These are phyloP conservation scores for Xylophagus ater DNA, from an alignment of 2,888 invertebrate species.

Conservation along the genomic window DNA sequence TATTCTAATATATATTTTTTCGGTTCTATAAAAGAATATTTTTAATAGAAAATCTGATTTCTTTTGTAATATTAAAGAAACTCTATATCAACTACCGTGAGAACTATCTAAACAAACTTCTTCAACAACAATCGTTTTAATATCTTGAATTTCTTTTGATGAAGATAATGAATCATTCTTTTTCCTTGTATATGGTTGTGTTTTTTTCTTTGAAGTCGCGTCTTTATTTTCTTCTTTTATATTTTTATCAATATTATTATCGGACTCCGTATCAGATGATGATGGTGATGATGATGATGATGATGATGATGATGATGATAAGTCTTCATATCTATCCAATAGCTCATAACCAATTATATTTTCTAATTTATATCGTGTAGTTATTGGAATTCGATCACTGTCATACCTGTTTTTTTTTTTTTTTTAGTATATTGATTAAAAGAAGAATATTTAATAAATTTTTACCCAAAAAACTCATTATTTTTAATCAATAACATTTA, in stretches of 20 bases:
- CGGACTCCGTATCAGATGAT: not conserved
- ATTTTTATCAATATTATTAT: not conserved
- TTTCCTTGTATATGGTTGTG: not conserved
- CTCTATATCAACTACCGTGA: constrained; percentile 2
- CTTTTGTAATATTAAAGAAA: too few species aligned
- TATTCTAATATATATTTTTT: constrained; percentile 9
- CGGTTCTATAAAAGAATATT: constrained; percentile 1
- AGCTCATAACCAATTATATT: constrained; percentile 21
- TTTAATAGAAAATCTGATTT: too few species aligned
- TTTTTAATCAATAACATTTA: too few species aligned
- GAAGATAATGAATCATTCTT: not conserved
- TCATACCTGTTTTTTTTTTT: constrained; percentile 26
- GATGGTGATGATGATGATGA: too few species aligned
- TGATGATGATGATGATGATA: too few species aligned
- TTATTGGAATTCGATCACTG: constrained; percentile 26
- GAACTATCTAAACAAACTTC: constrained; percentile 7
- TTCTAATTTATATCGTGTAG: constrained; percentile 24
- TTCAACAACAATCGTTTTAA: constrained; percentile 6
- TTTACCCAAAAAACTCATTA: too few species aligned
- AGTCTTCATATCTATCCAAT: constrained; percentile 23
- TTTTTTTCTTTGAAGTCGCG: not conserved
- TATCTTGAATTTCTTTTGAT: not conserved
- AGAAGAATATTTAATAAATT: too few species aligned
- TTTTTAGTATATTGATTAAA: too few species aligned
- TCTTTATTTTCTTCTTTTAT: not conserved